These are phyloP conservation scores for Botia kubotai DNA, from an alignment of 2,797 vertebrate species.

Conservation along the genomic window DNA sequence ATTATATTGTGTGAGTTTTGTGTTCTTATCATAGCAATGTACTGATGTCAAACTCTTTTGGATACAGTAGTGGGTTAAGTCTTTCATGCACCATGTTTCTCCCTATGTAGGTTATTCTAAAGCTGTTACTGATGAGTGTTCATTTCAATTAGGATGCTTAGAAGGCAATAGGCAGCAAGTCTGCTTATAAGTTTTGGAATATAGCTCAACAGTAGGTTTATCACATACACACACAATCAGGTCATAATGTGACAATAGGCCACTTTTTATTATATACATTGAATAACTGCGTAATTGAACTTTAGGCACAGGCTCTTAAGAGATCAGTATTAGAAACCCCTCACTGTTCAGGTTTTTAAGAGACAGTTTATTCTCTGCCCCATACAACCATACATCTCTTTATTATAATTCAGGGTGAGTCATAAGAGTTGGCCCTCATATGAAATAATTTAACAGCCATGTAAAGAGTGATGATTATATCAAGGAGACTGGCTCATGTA, in stretches of 20 bases:
- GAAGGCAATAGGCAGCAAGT: too few species aligned
- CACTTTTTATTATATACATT: not conserved
- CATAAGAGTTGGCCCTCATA: not conserved
- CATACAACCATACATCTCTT: not conserved
- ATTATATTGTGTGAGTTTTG: too few species aligned
- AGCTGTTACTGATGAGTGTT: too few species aligned
- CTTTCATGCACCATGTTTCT: too few species aligned
- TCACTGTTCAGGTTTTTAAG: not conserved
- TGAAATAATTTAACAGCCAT: conserved; percentile 5
- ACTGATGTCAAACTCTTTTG: too few species aligned
- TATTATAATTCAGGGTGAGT: conserved; percentile 7
- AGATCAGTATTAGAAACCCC: conserved; percentile 4
- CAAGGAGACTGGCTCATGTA: not conserved
- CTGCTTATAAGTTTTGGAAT: not conserved
- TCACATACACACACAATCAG: not conserved
- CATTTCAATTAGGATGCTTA: too few species aligned
- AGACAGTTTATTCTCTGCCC: not conserved
- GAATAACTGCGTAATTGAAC: conserved; percentile 8
- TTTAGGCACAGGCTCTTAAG: conserved; percentile 1
- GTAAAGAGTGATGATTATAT: conserved; percentile 21
- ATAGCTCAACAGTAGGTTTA: not conserved
- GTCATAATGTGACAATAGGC: not conserved
- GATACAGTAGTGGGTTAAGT: too few species aligned
- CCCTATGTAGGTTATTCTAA: too few species aligned
- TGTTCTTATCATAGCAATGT: too few species aligned